Evolutionary conservation across 2,113 vertebrate genomes (phyloP).

Genomic region (Tympanuchus pallidicinctus): DNA sequence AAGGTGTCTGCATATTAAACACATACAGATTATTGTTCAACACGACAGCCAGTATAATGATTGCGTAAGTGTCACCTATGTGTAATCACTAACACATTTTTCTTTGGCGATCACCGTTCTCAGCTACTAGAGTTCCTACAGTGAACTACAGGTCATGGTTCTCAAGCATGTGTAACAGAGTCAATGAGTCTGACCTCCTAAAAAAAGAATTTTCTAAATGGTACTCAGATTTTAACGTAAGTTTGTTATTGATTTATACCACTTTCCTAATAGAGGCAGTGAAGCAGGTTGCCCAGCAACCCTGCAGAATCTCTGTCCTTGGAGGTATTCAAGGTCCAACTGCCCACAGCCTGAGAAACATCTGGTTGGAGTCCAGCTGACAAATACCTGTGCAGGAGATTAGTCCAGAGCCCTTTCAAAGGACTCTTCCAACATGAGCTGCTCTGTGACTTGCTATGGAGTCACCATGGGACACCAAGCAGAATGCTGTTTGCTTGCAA

Average conservation of each 20-base stretch:
- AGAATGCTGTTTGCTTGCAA: background rate
- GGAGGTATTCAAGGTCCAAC: background rate
- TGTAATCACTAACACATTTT: background rate
- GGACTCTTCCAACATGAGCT: background rate
- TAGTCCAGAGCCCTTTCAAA: background rate
- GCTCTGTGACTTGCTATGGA: background rate
- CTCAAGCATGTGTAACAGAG: background rate
- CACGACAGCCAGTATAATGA: conserved; percentile 16
- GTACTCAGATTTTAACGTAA: background rate
- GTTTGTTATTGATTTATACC: background rate
- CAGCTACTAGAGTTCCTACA: background rate
- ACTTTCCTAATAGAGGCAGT: background rate
- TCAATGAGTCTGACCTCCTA: background rate
- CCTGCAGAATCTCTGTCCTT: background rate
- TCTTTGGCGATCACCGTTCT: background rate
- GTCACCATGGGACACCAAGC: background rate
- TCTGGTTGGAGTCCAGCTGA: background rate
- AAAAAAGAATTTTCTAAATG: background rate
- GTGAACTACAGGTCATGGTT: background rate
- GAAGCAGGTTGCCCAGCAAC: background rate
- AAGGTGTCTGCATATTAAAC: conserved; percentile 47
- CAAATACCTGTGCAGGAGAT: background rate
- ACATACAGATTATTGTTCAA: conserved; percentile 46
- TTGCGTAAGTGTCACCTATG: background rate
- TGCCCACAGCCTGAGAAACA: background rate